These are phyloP conservation scores for Aphidius ervi DNA, from an alignment of 1,140 invertebrate genomes.

Conservation along the genomic window DNA sequence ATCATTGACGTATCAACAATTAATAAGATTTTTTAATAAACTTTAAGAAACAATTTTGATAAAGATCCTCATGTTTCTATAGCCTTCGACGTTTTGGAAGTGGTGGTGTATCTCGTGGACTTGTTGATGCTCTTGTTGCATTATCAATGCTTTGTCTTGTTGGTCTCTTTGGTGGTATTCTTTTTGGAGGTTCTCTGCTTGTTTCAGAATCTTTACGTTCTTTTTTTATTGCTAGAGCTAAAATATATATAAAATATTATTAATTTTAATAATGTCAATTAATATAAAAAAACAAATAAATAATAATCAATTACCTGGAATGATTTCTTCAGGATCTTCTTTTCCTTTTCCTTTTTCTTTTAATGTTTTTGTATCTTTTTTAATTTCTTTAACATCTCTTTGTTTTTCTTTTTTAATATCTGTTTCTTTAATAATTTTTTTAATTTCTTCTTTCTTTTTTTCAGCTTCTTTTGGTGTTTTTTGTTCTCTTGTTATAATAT, in stretches of 20 bases:
- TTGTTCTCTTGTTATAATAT: conserved; percentile 45
- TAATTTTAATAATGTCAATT: too few relatives aligned
- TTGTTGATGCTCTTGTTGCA: conserved; percentile 45
- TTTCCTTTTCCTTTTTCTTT: conserved; percentile 49
- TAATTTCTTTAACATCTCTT: conserved; percentile 43
- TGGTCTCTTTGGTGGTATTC: conserved; percentile 46
- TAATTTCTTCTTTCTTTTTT: conserved; percentile 53
- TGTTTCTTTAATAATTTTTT: conserved; percentile 42
- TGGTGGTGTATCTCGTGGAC: conserved; percentile 49
- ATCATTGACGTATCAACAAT: too few relatives aligned
- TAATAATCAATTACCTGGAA: conserved; percentile 18
- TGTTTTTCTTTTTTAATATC: conserved; percentile 50
- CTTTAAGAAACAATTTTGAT: conserved; percentile 9
- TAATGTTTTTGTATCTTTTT: conserved; percentile 45
- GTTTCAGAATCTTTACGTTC: conserved; percentile 50
- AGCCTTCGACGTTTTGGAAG: conserved; percentile 45
- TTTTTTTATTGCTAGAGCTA: conserved; percentile 42
- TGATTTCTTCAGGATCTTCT: conserved; percentile 44
- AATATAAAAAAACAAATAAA: not conserved
- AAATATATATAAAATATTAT: conserved; percentile 19
- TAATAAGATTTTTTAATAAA: too few relatives aligned
- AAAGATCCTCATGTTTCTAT: conserved; percentile 29
- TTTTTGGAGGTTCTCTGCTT: conserved; percentile 43
- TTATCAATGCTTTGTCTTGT: conserved; percentile 50
- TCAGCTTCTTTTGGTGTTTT: conserved; percentile 49